These are phyloP conservation scores for Hermodice carunculata DNA, from an alignment of 2,888 invertebrate genomes.

Conservation along the genomic window DNA sequence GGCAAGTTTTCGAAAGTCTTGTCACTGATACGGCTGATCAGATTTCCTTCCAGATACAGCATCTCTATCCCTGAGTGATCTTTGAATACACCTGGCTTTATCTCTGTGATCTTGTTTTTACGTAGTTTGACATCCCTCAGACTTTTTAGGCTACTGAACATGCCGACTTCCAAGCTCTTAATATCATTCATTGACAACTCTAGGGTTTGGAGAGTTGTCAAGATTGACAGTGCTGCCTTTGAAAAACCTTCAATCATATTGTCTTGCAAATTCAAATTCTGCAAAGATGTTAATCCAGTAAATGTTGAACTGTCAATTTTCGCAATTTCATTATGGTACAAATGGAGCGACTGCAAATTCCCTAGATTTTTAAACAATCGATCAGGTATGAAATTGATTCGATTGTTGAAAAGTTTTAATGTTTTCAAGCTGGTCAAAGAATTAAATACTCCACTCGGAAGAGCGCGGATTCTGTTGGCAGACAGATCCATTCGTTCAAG, in stretches of 20 bases:
- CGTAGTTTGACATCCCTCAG: constrained; percentile 22
- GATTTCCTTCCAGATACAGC: constrained; percentile 26
- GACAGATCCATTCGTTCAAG: constrained; percentile 12
- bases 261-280: constrained; percentile 31
- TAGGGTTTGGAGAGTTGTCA: constrained; percentile 7
- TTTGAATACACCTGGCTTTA: constrained; percentile 22
- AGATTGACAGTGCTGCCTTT: constrained; percentile 11
- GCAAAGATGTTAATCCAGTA: constrained; percentile 12
- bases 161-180: constrained; percentile 15
- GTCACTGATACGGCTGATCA: background rate
- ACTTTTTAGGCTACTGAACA: background rate
- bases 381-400: constrained; percentile 14
- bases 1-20: constrained; percentile 21
- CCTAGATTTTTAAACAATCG: constrained; percentile 10
- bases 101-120: constrained; percentile 19
- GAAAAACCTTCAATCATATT: constrained; percentile 24
- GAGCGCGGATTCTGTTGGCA: background rate
- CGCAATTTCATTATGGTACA: constrained; percentile 31
- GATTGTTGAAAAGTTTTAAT: constrained; percentile 26
- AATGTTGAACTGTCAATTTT: constrained; percentile 11
- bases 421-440: constrained; percentile 7
- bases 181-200: constrained; percentile 31
- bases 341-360: constrained; percentile 20
- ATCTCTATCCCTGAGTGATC: constrained; percentile 10
- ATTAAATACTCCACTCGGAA: constrained; percentile 20